Evolutionary conservation across 2,113 vertebrate genomes (phyloP).

Genomic region (Sinocyclocheilus grahami): DNA sequence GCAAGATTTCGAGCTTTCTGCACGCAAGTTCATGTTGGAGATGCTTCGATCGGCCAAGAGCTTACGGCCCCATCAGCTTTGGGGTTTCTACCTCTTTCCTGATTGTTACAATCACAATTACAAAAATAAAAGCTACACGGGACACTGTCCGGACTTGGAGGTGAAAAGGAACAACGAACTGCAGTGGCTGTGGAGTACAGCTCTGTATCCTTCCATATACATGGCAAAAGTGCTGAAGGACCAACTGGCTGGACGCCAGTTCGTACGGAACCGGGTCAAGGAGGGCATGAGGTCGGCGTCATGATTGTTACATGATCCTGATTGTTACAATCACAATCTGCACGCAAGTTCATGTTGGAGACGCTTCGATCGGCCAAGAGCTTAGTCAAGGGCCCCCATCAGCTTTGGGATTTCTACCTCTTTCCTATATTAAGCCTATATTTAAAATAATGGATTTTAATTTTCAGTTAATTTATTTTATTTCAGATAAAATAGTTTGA

Average conservation of each 20-base stretch:
- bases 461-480: no score
- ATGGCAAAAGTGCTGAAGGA: conserved; percentile 67
- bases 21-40: conserved; percentile 75
- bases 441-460: no score
- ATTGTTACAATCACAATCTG: conserved; percentile 51
- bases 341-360: conserved; percentile 75
- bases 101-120: conserved; percentile 86
- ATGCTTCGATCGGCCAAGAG: conserved; percentile 74
- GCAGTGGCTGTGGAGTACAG: conserved; percentile 82
- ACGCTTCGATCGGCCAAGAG: conserved; percentile 75
- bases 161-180: conserved; percentile 76
- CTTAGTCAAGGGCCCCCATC: conserved; percentile 71
- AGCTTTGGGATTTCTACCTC: conserved; percentile 83
- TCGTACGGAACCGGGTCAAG: conserved; percentile 75
- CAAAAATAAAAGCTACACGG: conserved; percentile 74
- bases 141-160: conserved; percentile 77
- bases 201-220: conserved; percentile 81
- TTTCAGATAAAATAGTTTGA: no score
- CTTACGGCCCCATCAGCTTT: conserved; percentile 75
- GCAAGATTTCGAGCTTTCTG: conserved; percentile 78
- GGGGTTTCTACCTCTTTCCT: conserved; percentile 85
- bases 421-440: conserved; percentile 66
- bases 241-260: conserved; percentile 70
- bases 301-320: no score
- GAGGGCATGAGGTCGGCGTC: conserved; percentile 79